Evolutionary conservation across 1,140 invertebrate species (phyloP).

Genomic region (Pissodes strobi): DNA sequence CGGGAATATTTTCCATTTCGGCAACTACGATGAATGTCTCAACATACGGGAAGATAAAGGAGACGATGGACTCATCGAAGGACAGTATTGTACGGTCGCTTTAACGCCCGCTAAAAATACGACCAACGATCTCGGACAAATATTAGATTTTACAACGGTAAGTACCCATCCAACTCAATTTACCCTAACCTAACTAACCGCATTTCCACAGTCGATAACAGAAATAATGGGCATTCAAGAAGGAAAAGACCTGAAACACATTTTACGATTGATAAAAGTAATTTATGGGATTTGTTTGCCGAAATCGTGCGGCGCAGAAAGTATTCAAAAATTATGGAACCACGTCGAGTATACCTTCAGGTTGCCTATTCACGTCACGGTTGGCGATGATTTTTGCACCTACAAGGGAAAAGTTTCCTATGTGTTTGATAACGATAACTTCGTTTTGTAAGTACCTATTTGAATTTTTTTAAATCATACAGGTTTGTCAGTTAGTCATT

Average conservation of each 20-base stretch:
- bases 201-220: no score
- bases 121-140: neutral
- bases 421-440: constrained; percentile 26
- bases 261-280: constrained; percentile 28
- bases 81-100: constrained; percentile 43
- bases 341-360: constrained; percentile 34
- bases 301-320: constrained; percentile 33
- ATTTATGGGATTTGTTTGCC: constrained; percentile 41
- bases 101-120: constrained; percentile 22
- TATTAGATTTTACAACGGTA: constrained; percentile 17
- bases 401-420: constrained; percentile 35
- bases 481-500: no score
- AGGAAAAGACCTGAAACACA: constrained; percentile 13
- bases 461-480: no score
- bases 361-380: constrained; percentile 21
- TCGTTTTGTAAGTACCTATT: constrained; percentile 35
- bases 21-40: constrained; percentile 44
- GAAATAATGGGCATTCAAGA: constrained; percentile 12
- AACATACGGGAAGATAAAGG: constrained; percentile 18
- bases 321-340: constrained; percentile 37
- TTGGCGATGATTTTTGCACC: constrained; percentile 37
- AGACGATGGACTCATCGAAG: constrained; percentile 28
- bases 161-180: constrained; percentile 8
- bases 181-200: neutral
- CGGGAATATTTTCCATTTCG: constrained; percentile 34